These are phyloP conservation scores for Leptinotarsa texana DNA, from an alignment of 1,140 invertebrate genomes.

Conservation along the genomic window DNA sequence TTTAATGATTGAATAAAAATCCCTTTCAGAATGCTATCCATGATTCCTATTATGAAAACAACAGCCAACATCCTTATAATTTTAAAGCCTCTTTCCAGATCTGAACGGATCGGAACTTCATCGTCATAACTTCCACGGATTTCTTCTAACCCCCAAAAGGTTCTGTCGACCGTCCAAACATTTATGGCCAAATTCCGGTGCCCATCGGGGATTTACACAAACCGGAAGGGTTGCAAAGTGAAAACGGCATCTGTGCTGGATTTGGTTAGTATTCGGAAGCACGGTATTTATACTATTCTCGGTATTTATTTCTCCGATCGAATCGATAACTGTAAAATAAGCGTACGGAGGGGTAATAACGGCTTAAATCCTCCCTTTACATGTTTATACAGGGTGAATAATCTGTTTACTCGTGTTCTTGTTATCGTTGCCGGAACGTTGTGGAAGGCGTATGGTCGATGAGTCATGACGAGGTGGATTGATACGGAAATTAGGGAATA, in stretches of 20 bases:
- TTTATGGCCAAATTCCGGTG: not conserved
- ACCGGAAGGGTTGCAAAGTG: not conserved
- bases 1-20: too few relatives aligned
- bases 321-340: conserved; percentile 11
- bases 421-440: not conserved
- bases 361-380: conserved; percentile 33
- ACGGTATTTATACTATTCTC: too few relatives aligned
- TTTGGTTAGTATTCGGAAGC: not conserved
- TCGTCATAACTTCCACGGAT: too few relatives aligned
- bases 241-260: not conserved
- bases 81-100: too few relatives aligned
- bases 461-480: not conserved
- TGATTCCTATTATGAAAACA: too few relatives aligned
- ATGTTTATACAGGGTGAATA: conserved; percentile 33
- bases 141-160: too few relatives aligned
- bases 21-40: too few relatives aligned
- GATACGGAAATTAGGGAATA: not conserved
- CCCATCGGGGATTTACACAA: not conserved
- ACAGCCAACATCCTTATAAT: too few relatives aligned
- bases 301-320: not conserved
- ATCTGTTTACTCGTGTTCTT: conserved; percentile 14
- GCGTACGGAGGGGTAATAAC: not conserved
- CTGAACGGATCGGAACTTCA: too few relatives aligned
- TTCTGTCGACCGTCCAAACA: not conserved
- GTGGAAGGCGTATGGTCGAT: not conserved